Evolutionary conservation across 2,113 vertebrate species (phyloP).

Genomic region (Archilochus colubris): DNA sequence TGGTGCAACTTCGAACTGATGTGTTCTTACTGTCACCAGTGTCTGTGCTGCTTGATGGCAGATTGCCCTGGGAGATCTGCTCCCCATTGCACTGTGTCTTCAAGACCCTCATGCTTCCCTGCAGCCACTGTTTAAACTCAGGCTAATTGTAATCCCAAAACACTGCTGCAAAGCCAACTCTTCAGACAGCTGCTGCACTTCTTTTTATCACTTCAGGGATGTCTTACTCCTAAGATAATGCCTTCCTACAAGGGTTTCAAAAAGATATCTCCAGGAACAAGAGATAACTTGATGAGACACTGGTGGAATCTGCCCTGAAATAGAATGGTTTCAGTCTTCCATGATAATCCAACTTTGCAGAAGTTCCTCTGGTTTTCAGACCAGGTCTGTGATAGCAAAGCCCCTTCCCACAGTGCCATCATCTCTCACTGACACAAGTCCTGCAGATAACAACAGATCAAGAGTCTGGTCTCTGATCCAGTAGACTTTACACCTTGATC

Average conservation of each 20-base stretch:
- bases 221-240: not conserved
- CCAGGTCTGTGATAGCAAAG: not conserved
- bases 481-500: not conserved
- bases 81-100: not conserved
- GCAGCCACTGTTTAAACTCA: not conserved
- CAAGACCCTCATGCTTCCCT: not conserved
- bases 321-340: not conserved
- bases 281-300: not conserved
- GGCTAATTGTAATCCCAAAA: not conserved
- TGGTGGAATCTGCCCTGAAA: not conserved
- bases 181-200: not conserved
- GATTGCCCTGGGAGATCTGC: not conserved
- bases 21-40: not conserved
- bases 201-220: not conserved
- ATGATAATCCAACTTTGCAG: not conserved
- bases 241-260: not conserved
- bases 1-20: not conserved
- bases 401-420: not conserved
- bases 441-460: not conserved
- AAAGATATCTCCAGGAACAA: not conserved
- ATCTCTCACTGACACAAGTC: not conserved
- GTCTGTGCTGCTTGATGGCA: not conserved
- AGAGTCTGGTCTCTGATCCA: not conserved
- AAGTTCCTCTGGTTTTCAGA: not conserved
- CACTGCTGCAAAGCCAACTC: not conserved